These are phyloP conservation scores for Meiosimyza decipiens DNA, from an alignment of 2,888 invertebrate genomes.

Conservation along the genomic window DNA sequence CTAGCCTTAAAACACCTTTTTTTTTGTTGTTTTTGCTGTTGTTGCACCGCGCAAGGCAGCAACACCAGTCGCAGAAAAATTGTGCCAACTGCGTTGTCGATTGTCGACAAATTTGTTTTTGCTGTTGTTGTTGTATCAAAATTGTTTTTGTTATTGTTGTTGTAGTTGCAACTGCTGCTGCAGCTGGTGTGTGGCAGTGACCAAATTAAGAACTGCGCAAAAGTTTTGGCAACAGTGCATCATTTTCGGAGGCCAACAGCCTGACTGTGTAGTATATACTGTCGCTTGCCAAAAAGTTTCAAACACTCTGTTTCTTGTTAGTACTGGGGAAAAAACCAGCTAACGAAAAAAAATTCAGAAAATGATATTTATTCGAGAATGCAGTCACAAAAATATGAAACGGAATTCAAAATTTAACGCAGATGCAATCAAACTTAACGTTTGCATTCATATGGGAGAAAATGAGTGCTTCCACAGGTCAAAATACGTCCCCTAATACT, in stretches of 20 bases:
- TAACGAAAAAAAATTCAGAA: not conserved
- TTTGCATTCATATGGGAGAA: no score
- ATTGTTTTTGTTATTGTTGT: not conserved
- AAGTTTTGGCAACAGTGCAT: slow-evolving; percentile 28
- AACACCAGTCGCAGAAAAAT: slow-evolving; percentile 5
- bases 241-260: not conserved
- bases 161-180: slow-evolving; percentile 7
- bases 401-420: no score
- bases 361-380: slow-evolving; percentile 23
- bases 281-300: not conserved
- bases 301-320: not conserved
- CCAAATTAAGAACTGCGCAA: slow-evolving; percentile 39
- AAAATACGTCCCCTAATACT: no score
- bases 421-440: no score
- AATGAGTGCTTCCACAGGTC: no score
- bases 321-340: not conserved
- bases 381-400: no score
- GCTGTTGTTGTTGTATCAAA: not conserved
- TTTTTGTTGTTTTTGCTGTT: not conserved
- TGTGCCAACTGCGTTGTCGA: slow-evolving; percentile 10
- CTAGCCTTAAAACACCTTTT: slow-evolving; percentile 11
- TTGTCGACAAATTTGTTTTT: not conserved
- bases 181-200: slow-evolving; percentile 40
- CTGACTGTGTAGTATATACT: not conserved
- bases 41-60: not conserved